Evolutionary conservation across 2,113 vertebrate species (phyloP), one percentile per base, ranked within the genome.

Genomic region (Anser cygnoides): DNA sequence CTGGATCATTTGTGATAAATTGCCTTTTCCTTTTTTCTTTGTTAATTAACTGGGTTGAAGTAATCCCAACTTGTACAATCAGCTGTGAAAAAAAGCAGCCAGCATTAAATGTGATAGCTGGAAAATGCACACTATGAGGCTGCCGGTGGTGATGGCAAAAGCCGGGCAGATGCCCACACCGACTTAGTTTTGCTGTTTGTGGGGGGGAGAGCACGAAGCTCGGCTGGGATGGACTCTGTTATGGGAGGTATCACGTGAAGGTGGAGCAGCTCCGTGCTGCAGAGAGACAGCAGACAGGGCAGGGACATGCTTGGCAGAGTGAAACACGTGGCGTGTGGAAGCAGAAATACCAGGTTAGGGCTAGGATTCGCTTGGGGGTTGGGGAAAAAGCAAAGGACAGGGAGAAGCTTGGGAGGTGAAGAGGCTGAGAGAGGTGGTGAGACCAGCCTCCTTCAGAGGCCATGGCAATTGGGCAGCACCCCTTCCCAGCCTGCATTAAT

Each of bases 101-200:
- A 62, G 49, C 16, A 28, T n/a, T 39, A 28, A 66, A 46, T 14
- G 43, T 23, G 59, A 85, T 49, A 68, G 43, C 22, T 7, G 17
- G 70, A 54, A 84, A 93, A 62, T 41, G 79, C 58, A 29, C 62
- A 21, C 41, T 41, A 6, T 5, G 61, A 70, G 71, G 57, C 50
- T 84, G 55, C 13, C 2, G 10, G 41, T 46, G 21, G 39, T 46
- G 57, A 72, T 82, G 80, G 49, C 46, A 59, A 92, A 74, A 71
- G 57, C 66, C 61, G 73, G 84, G 41, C 67, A 86, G 75, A 82
- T 57, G 23, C 37, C 49, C 67, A 11, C 35, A 22, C 33, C 83
- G 76, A 0, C 4, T 65, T 33, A 15, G 8, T 28, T 0, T 2
- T 46, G 26, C 25, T 68, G 21, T 73, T 76, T 83, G n/a, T 9